These are phyloP conservation scores for Aleiodes leptofemur DNA, from an alignment of 2,888 invertebrate species.

Conservation along the genomic window DNA sequence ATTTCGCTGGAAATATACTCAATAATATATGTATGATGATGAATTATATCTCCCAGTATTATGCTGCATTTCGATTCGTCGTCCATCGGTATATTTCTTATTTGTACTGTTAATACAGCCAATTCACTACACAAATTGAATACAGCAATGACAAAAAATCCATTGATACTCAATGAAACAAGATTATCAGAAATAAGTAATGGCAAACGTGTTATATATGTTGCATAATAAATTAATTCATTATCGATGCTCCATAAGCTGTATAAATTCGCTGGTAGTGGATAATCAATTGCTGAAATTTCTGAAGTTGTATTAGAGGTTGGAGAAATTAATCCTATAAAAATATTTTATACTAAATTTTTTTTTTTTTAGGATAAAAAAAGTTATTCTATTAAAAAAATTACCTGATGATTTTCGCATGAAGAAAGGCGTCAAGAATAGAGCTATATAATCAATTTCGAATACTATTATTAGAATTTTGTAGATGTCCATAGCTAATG, in stretches of 20 bases:
- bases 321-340: no score
- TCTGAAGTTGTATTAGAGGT: no score
- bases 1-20: neutral
- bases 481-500: conserved; percentile 43
- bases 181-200: conserved; percentile 22
- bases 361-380: no score
- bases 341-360: neutral
- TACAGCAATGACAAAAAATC: neutral
- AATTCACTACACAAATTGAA: conserved; percentile 47
- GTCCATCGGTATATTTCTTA: conserved; percentile 26
- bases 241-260: conserved; percentile 30
- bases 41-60: neutral
- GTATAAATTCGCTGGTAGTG: conserved; percentile 35
- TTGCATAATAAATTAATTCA: conserved; percentile 19
- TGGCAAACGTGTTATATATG: conserved; percentile 22
- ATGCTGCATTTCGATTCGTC: neutral
- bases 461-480: neutral
- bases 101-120: conserved; percentile 41
- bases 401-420: no score
- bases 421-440: no score
- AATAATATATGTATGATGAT: neutral
- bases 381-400: no score
- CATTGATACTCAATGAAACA: neutral
- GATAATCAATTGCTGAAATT: conserved; percentile 7
- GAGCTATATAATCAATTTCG: no score